phyloP scores from a whole-genome alignment of 2,888 invertebrate genomes.

The Tenthredo amoena region DNA sequence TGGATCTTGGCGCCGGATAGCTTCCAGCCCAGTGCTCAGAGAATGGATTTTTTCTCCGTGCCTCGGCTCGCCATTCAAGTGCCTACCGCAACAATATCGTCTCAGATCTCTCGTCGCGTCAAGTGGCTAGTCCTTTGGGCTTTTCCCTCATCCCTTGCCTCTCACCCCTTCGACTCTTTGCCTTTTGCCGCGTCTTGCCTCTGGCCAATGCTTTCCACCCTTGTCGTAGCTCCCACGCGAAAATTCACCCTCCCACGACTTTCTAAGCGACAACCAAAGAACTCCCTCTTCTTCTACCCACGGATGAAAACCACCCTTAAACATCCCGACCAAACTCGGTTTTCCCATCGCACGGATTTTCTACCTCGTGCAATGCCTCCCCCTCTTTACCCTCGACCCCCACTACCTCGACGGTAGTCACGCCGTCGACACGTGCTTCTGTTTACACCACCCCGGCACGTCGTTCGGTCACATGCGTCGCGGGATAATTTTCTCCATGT shows the following conservation, averaged over 20 bases:
- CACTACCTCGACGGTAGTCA: conserved; percentile 63
- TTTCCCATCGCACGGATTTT: conserved; percentile 67
- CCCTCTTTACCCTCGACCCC: conserved; percentile 57
- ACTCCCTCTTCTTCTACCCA: conserved; percentile 53
- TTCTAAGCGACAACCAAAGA: conserved; percentile 67
- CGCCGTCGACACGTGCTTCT: conserved; percentile 76
- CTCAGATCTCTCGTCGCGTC: conserved; percentile 61
- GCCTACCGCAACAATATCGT: conserved; percentile 73
- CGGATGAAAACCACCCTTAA: background rate
- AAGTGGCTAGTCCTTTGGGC: conserved; percentile 72
- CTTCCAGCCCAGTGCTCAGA: conserved; percentile 27
- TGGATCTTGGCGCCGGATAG: conserved; percentile 33
- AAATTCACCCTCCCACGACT: conserved; percentile 37
- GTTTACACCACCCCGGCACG: conserved; percentile 68
- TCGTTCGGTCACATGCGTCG: background rate
- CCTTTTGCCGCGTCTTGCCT: conserved; percentile 57
- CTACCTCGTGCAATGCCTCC: conserved; percentile 61
- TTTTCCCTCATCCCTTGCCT: conserved; percentile 63
- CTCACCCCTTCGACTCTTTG: conserved; percentile 51
- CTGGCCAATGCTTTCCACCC: conserved; percentile 3
- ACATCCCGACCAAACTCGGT: conserved; percentile 52
- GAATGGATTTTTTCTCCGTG: conserved; percentile 44
- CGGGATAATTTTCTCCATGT: background rate
- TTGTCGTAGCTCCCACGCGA: conserved; percentile 11
- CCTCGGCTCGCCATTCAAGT: conserved; percentile 59